These are phyloP conservation scores for Osmerus eperlanus DNA, from an alignment of 2,113 vertebrate genomes.

Conservation along the genomic window DNA sequence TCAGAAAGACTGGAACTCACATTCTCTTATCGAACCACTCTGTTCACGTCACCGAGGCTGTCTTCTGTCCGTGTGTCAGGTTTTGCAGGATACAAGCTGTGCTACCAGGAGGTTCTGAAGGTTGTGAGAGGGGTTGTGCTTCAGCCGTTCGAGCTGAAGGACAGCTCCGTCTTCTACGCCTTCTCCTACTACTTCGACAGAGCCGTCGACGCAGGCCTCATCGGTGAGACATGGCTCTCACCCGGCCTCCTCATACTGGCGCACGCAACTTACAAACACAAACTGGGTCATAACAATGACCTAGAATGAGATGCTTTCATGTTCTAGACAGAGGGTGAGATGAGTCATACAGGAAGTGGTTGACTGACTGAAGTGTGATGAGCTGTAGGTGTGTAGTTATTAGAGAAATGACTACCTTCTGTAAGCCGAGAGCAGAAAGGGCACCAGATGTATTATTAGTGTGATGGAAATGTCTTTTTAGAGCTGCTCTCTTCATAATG, in stretches of 20 bases:
- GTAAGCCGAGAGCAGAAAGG: conserved; percentile 31
- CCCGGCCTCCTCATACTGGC: background rate
- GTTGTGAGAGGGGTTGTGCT: conserved; percentile 86
- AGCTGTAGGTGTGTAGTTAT: conserved; percentile 51
- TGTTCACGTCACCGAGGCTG: no score
- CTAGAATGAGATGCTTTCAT: conserved; percentile 29
- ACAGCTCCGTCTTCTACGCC: conserved; percentile 82
- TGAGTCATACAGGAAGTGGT: conserved; percentile 50
- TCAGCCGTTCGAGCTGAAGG: conserved; percentile 79
- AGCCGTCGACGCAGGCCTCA: conserved; percentile 86
- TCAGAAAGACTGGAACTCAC: conserved; percentile 15
- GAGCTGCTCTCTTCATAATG: conserved; percentile 11
- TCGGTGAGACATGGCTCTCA: conserved; percentile 73
- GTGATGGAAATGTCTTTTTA: conserved; percentile 30
- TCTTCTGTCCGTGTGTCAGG: conserved; percentile 65
- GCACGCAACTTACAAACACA: background rate
- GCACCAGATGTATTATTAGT: conserved; percentile 41
- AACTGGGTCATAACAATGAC: conserved; percentile 14
- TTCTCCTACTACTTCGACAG: conserved; percentile 97
- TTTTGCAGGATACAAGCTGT: conserved; percentile 79
- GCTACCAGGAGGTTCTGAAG: conserved; percentile 84
- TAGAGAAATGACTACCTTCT: conserved; percentile 47
- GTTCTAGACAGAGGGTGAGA: conserved; percentile 22
- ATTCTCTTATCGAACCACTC: no score
- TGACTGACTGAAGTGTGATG: conserved; percentile 46